Conservation (phyloP, 2,797 vertebrate genomes). For the Scolopax rusticola region DNA sequence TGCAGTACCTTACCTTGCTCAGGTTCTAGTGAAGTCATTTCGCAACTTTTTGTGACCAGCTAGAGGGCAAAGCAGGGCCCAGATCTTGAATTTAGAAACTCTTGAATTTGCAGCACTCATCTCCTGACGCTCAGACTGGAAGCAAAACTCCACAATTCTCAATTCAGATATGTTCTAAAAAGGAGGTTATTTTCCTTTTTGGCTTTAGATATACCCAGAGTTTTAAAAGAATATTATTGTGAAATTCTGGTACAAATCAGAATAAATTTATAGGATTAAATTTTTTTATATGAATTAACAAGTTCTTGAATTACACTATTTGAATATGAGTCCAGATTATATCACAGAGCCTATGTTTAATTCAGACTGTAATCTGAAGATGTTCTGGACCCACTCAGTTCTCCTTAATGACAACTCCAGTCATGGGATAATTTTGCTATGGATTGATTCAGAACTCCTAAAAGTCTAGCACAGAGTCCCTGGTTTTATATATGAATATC, state of each 20-base stretch:
- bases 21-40: neutral
- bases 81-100: neutral
- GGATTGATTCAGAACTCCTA: constrained; percentile 6
- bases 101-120: neutral
- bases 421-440: constrained; percentile 13
- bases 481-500: neutral
- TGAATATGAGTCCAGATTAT: neutral
- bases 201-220: neutral
- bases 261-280: neutral
- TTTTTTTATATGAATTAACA: neutral
- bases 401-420: neutral
- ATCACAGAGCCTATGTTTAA: neutral
- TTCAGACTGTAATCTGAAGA: neutral
- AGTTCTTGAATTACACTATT: neutral
- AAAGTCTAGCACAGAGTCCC: neutral
- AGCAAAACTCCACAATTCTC: neutral
- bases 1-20: neutral
- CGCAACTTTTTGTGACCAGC: neutral
- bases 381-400: neutral
- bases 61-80: neutral
- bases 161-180: neutral
- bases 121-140: neutral
- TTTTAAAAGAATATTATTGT: neutral
- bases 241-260: neutral
- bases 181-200: neutral